Conservation (phyloP, 1,140 invertebrate species). For the Trichonephila clavipes region DNA sequence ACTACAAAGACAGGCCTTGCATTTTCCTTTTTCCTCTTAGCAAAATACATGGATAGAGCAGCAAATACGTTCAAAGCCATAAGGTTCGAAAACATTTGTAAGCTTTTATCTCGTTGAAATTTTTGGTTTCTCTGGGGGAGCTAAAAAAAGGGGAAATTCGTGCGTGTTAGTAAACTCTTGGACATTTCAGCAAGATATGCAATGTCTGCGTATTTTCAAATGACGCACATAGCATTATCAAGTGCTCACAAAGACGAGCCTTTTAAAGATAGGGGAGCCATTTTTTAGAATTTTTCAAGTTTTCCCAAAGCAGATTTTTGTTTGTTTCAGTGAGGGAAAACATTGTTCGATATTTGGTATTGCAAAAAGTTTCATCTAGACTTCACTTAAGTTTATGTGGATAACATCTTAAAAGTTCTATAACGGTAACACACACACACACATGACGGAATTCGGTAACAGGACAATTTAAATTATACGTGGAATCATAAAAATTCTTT, state of each 20-base stretch:
- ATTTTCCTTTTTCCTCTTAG: not conserved
- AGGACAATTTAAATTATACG: too few relatives aligned
- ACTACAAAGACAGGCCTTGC: not conserved
- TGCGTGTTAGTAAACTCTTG: slow-evolving; percentile 9
- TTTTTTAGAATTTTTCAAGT: not conserved
- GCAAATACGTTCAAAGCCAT: slow-evolving; percentile 29
- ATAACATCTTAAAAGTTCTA: too few relatives aligned
- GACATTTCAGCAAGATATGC: not conserved
- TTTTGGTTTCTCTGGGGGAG: slow-evolving; percentile 9
- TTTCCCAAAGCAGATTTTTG: slow-evolving; percentile 7
- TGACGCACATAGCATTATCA: not conserved
- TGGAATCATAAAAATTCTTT: too few relatives aligned
- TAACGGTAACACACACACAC: too few relatives aligned
- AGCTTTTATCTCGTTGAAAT: slow-evolving; percentile 48
- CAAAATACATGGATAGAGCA: not conserved
- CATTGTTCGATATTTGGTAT: not conserved
- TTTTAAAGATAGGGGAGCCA: not conserved
- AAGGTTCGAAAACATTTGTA: slow-evolving; percentile 55
- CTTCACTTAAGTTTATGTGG: too few relatives aligned
- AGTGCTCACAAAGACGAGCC: not conserved
- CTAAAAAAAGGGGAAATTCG: not conserved
- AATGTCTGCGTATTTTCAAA: slow-evolving; percentile 24
- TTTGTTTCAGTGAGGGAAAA: not conserved
- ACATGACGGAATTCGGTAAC: too few relatives aligned
- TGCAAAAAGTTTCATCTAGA: not conserved